phyloP scores from a whole-genome alignment of 1,140 invertebrate species.

The Liolophura sinensis region DNA sequence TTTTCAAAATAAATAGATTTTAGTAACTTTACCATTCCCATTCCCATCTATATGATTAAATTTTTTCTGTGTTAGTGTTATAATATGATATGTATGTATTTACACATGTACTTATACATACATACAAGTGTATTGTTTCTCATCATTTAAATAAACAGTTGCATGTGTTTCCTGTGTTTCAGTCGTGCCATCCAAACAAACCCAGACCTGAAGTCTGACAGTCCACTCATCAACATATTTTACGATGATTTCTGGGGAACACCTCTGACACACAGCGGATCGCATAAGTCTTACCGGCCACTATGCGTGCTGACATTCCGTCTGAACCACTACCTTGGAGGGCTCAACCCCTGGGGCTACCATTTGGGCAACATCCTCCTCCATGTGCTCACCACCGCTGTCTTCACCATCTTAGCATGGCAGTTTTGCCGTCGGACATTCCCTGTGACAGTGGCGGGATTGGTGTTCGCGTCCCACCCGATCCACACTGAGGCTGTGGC shows the following conservation, averaged over 20 bases:
- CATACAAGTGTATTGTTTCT: too few relatives aligned
- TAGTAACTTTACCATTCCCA: too few relatives aligned
- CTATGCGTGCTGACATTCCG: slow-evolving; percentile 91
- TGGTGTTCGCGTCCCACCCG: slow-evolving; percentile 62
- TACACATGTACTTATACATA: too few relatives aligned
- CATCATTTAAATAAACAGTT: background rate
- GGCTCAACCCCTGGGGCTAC: slow-evolving; percentile 60
- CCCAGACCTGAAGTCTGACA: slow-evolving; percentile 86
- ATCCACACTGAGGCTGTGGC: slow-evolving; percentile 75
- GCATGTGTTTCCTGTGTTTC: slow-evolving; percentile 21
- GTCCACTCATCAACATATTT: slow-evolving; percentile 87
- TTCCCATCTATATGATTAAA: too few relatives aligned
- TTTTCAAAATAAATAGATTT: too few relatives aligned
- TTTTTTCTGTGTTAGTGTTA: too few relatives aligned
- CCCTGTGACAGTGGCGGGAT: slow-evolving; percentile 66
- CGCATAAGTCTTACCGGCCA: slow-evolving; percentile 93
- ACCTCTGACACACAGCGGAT: slow-evolving; percentile 89
- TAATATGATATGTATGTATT: too few relatives aligned
- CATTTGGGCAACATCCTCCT: slow-evolving; percentile 61
- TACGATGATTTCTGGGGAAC: slow-evolving; percentile 98
- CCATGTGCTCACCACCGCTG: slow-evolving; percentile 53
- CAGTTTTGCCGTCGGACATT: slow-evolving; percentile 39
- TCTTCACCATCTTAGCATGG: slow-evolving; percentile 49
- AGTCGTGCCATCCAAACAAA: slow-evolving; percentile 88
- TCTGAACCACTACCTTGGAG: slow-evolving; percentile 69